These are phyloP conservation scores for Tetragnatha montana DNA, from an alignment of 2,888 invertebrate species.

Conservation along the genomic window DNA sequence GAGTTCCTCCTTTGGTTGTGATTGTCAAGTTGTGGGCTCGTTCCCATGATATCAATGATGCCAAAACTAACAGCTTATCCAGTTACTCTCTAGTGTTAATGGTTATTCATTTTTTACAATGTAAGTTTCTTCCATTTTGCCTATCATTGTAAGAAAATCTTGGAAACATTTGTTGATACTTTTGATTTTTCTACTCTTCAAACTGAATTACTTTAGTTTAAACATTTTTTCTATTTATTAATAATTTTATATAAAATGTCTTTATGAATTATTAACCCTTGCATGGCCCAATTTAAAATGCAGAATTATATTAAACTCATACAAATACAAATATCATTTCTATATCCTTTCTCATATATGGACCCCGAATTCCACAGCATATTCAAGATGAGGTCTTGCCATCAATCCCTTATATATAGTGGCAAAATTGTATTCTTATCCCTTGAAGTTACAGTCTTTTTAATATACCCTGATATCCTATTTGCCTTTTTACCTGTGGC, in stretches of 20 bases:
- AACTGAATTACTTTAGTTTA: neutral
- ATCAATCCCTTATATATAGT: too few species aligned
- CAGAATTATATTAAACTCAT: too few species aligned
- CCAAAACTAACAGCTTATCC: conserved; percentile 94
- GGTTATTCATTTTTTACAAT: conserved; percentile 97
- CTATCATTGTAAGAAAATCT: neutral
- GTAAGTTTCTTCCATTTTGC: conserved; percentile 79
- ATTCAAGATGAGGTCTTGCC: too few species aligned
- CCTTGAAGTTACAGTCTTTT: too few species aligned
- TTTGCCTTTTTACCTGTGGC: too few species aligned
- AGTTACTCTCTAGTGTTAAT: conserved; percentile 97
- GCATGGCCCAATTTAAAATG: neutral
- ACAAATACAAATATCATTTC: too few species aligned
- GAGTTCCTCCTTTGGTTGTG: conserved; percentile 92
- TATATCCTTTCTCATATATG: too few species aligned
- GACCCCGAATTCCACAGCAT: too few species aligned
- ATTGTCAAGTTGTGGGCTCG: conserved; percentile 97
- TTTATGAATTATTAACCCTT: neutral
- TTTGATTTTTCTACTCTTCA: neutral
- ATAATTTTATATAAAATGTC: neutral
- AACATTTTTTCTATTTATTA: neutral
- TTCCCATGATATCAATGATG: conserved; percentile 95
- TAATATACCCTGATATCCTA: too few species aligned
- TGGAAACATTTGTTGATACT: neutral
- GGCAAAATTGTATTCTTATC: too few species aligned